Conservation (phyloP, 2,888 invertebrate genomes). For the Cyclophora punctaria region DNA sequence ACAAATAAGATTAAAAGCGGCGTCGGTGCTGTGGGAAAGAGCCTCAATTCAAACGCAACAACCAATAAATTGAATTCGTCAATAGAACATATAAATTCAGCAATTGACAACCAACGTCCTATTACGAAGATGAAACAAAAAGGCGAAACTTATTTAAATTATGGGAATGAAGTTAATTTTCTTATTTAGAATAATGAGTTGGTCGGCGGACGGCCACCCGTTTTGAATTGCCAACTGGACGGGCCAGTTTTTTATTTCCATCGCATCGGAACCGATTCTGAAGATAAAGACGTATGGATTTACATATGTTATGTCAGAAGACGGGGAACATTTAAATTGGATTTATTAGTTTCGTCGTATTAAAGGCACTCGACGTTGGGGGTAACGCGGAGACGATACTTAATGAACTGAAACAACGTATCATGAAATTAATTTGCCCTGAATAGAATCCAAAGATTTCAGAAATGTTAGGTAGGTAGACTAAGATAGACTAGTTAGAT, state of each 20-base stretch:
- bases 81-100: constrained; percentile 56
- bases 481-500: too few relatives aligned
- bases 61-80: constrained; percentile 60
- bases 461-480: background rate
- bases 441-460: background rate
- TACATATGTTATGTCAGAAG: constrained; percentile 73
- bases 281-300: constrained; percentile 73
- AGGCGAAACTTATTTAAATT: constrained; percentile 58
- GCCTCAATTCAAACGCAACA: constrained; percentile 29
- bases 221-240: constrained; percentile 61
- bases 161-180: constrained; percentile 73
- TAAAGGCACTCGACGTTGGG: constrained; percentile 58
- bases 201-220: constrained; percentile 65
- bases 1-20: constrained; percentile 1
- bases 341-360: constrained; percentile 67
- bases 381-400: constrained; percentile 23
- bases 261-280: constrained; percentile 62
- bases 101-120: constrained; percentile 53
- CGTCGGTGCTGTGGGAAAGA: constrained; percentile 44
- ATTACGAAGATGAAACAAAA: constrained; percentile 35
- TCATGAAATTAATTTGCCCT: constrained; percentile 1
- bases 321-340: constrained; percentile 69
- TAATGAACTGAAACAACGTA: constrained; percentile 9
- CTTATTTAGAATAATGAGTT: constrained; percentile 68
- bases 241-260: constrained; percentile 45